Base-by-base conservation (phyloP, 2,797 vertebrate genomes). In the Amniataba percoides region DNA sequence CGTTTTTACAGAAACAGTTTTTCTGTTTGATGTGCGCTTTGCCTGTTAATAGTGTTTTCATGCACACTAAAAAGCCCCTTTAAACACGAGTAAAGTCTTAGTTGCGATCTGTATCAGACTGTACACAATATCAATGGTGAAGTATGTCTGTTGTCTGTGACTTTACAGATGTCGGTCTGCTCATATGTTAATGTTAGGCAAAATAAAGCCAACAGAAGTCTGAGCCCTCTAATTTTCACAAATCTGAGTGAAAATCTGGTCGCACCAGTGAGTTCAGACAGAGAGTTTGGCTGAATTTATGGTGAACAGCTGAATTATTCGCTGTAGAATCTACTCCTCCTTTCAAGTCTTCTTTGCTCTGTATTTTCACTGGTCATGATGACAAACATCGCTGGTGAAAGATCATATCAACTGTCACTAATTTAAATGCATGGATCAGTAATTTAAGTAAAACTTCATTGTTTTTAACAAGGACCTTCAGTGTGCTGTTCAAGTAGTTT, bases 1-100 rank as follows among this genome's bases (percentile, higher is more conserved):
- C 48, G 64, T 68, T 73, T 69, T 78, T 42, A 83, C 69, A 64
- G 68, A 69, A 70, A 40, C 51, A 55, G 4, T 73, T 77, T 74
- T 52, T 63, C 34, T 71, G 49, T 72, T 48, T 55, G 31, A 77
- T 21, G 36, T 12, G 12, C 42, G 46, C 53, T 71, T 55, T 49
- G 70, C 68, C 34, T 71, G 31, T 68, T 71, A 73, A 67, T 39
- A 49, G 48, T 43, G 53, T 19, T 19, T 43, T 73, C 16, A 51
- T 76, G 55, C 34, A 64, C n/a, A 56, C 34, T 34, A 12, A 19
- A 73, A 62, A 9, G n/a, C n/a, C 25, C 39, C 3, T n/a, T 7
- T 36, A 57, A 3, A 18, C 19, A 36, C 0, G 2, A 46, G 6
- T n/a, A 3, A n/a, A 15, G 23, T 48, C 4, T 61, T 34, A 34